Evolutionary conservation across 2,888 invertebrate species (phyloP).

Genomic region (Seladonia tumulorum): DNA sequence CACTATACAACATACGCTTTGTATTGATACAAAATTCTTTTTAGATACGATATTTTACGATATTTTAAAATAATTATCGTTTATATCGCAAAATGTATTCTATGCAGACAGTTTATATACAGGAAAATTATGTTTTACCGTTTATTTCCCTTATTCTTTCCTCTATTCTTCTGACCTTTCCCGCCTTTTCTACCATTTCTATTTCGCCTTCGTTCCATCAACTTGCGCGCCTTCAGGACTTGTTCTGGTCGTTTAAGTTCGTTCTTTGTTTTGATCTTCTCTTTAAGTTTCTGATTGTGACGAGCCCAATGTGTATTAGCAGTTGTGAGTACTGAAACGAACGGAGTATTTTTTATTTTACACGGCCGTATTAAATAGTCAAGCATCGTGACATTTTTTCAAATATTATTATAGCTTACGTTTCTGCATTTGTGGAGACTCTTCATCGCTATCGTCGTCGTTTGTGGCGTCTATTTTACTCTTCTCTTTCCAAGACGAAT

Average conservation of each 20-base stretch:
- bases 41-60: background rate
- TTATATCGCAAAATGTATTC: constrained; percentile 28
- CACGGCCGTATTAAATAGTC: background rate
- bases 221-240: constrained; percentile 90
- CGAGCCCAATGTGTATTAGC: constrained; percentile 91
- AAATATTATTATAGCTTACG: constrained; percentile 65
- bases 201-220: constrained; percentile 85
- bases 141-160: constrained; percentile 65
- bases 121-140: constrained; percentile 48
- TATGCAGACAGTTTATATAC: constrained; percentile 16
- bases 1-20: too few relatives aligned
- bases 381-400: background rate
- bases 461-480: constrained; percentile 86
- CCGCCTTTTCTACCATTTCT: constrained; percentile 84
- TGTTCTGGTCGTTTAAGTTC: constrained; percentile 91
- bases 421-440: constrained; percentile 72
- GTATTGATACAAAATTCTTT: too few relatives aligned
- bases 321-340: constrained; percentile 80
- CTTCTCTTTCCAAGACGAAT: constrained; percentile 93
- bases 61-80: background rate
- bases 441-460: constrained; percentile 85
- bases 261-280: constrained; percentile 86
- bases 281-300: constrained; percentile 90
- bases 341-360: constrained; percentile 4
- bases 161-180: constrained; percentile 71